Evolutionary conservation across 2,113 vertebrate species (phyloP).

Genomic region (Bubalus kerabau): DNA sequence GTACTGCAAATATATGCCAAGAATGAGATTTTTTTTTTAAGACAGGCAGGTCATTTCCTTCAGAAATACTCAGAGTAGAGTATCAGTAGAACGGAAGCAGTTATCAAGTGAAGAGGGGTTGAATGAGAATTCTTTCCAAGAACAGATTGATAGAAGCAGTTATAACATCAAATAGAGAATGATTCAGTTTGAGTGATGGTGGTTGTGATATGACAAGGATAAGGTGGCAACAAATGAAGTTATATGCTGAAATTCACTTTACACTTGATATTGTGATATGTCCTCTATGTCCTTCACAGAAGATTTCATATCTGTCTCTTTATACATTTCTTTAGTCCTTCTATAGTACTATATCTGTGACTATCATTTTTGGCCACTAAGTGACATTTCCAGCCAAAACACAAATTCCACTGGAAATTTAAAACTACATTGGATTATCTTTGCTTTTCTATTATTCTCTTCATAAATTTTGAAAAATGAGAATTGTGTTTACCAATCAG

Average conservation of each 20-base stretch:
- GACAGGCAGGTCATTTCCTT: neutral
- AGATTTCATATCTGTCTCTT: neutral
- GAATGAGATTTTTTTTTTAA: neutral
- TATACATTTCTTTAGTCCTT: neutral
- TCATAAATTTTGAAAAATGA: neutral
- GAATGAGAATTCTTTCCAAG: neutral
- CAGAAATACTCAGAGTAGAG: neutral
- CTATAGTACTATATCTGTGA: neutral
- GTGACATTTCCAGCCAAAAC: neutral
- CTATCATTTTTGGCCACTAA: neutral
- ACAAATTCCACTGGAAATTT: neutral
- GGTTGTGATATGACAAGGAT: neutral
- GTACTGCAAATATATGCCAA: neutral
- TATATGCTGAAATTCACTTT: neutral
- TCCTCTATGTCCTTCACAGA: neutral
- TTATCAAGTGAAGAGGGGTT: neutral
- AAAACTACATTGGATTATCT: neutral
- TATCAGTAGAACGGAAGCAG: neutral
- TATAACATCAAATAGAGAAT: slow-evolving; percentile 1
- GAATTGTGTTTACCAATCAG: neutral
- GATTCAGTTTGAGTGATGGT: neutral
- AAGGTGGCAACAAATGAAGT: neutral
- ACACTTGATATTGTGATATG: neutral
- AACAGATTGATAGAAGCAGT: slow-evolving; percentile 7
- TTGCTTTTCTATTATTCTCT: neutral